phyloP scores from a whole-genome alignment of 2,113 vertebrate genomes.

The cattle (Bos taurus) region ARS-UCD2.0 NC_037332.1:12122501-12123000 shows the following conservation, averaged over 20 bases:
- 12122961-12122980: neutral
- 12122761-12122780: neutral
- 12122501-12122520: neutral
- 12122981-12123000: neutral
- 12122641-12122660: neutral
- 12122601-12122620: neutral
- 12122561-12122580: neutral
- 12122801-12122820: neutral
- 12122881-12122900: neutral
- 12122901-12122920: neutral
- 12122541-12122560: neutral
- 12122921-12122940: neutral
- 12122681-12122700: neutral
- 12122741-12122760: neutral
- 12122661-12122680: neutral
- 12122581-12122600: neutral
- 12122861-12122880: neutral
- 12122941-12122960: neutral
- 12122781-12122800: neutral
- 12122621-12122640: neutral
- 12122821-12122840: neutral
- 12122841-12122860: neutral
- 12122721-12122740: neutral
- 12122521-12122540: neutral
- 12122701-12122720: neutral